phyloP scores from a whole-genome alignment of 2,797 vertebrate genomes.

The Muraenolepis orangiensis region DNA sequence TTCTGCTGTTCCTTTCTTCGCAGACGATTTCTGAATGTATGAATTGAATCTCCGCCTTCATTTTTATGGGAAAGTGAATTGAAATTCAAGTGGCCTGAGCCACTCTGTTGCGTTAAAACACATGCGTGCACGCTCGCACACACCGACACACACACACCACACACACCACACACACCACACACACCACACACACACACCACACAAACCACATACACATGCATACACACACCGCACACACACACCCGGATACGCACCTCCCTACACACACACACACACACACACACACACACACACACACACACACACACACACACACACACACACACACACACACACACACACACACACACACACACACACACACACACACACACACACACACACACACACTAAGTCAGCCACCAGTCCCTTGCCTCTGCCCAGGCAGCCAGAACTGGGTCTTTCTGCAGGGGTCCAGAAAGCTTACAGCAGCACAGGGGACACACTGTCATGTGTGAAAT shows the following conservation, averaged over 20 bases:
- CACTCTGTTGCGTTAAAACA: slow-evolving; percentile 16
- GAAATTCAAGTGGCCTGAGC: slow-evolving; percentile 48
- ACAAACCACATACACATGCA: slow-evolving; percentile 12
- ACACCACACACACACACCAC: slow-evolving; percentile 6
- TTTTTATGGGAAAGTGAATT: slow-evolving; percentile 41
- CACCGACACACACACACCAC: neutral
- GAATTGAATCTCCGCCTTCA: slow-evolving; percentile 47
- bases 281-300: too few species aligned
- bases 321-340: neutral
- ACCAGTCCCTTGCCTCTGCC: slow-evolving; percentile 49
- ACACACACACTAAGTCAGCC: slow-evolving; percentile 26
- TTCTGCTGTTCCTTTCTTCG: slow-evolving; percentile 3
- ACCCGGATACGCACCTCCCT: neutral
- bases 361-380: slow-evolving; percentile 17
- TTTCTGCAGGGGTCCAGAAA: neutral
- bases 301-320: neutral
- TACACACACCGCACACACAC: slow-evolving; percentile 7
- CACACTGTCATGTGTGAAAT: slow-evolving; percentile 69
- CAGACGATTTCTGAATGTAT: slow-evolving; percentile 49
- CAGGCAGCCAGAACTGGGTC: slow-evolving; percentile 31
- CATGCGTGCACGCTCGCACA: neutral
- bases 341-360: neutral
- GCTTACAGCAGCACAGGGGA: slow-evolving; percentile 53
- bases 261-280: neutral
- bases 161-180: neutral